Evolutionary conservation across 2,113 vertebrate species (phyloP).

Genomic region (Ammodytes dubius): DNA sequence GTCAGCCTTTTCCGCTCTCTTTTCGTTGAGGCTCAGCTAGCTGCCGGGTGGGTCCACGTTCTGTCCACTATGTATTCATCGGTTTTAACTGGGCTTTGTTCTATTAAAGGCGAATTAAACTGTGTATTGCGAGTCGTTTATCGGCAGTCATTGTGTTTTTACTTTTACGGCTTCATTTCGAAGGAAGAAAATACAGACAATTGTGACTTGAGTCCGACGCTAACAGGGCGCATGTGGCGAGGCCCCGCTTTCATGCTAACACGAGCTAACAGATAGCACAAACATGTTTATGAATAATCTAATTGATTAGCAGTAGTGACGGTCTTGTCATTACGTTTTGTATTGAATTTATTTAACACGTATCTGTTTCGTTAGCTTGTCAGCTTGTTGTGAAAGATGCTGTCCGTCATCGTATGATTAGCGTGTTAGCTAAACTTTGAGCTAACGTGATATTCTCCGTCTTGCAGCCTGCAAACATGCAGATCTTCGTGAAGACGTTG

Average conservation of each 20-base stretch:
- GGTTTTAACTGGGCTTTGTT: background rate
- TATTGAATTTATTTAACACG: accelerated
- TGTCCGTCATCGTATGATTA: background rate
- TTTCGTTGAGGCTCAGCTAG: conserved; percentile 77
- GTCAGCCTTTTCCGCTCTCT: conserved; percentile 64
- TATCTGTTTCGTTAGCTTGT: too few species aligned
- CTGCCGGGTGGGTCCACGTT: conserved; percentile 74
- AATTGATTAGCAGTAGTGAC: accelerated
- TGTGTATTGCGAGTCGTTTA: accelerated
- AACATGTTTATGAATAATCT: accelerated
- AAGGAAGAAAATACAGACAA: background rate
- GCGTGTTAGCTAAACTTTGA: background rate
- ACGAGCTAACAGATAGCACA: background rate
- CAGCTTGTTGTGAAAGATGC: too few species aligned
- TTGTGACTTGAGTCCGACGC: background rate
- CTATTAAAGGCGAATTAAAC: background rate
- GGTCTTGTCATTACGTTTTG: accelerated
- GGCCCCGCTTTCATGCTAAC: conserved; percentile 58
- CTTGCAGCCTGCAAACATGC: conserved; percentile 86
- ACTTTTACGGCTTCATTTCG: accelerated
- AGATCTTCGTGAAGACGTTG: conserved; percentile 95
- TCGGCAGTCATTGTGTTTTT: accelerated
- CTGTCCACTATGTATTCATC: background rate
- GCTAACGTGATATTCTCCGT: conserved; percentile 16
- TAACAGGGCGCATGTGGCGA: conserved; percentile 70